phyloP scores from a whole-genome alignment of 1,140 invertebrate species.

The Agraylea sexmaculata region DNA sequence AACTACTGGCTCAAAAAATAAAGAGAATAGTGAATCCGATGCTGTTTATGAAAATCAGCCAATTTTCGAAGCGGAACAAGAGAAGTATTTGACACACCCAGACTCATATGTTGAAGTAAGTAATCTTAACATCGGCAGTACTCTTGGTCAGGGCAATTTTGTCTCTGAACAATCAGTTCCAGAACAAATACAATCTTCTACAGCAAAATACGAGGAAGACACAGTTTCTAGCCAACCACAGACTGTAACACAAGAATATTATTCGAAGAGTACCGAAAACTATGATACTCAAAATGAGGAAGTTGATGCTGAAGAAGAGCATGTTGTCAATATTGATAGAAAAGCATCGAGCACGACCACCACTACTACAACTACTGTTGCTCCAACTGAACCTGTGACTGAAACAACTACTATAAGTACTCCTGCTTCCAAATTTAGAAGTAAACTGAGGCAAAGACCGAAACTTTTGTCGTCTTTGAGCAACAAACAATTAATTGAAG shows the following conservation, averaged over 20 bases:
- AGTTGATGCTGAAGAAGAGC: not conserved
- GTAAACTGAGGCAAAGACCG: conserved; percentile 17
- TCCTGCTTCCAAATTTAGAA: conserved; percentile 19
- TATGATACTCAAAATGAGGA: not conserved
- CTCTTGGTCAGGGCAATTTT: conserved; percentile 4
- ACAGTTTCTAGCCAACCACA: conserved; percentile 8
- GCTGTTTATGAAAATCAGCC: conserved; percentile 16
- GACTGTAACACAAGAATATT: conserved; percentile 3
- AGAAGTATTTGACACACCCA: conserved; percentile 16
- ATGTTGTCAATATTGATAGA: conserved; percentile 6
- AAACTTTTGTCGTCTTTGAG: conserved; percentile 14
- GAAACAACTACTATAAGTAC: conserved; percentile 14
- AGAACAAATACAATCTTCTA: conserved; percentile 5
- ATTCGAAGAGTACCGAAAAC: not conserved
- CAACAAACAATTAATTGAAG: conserved; percentile 1
- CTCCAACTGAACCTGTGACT: no score
- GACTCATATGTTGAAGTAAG: conserved; percentile 17
- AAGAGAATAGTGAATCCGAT: conserved; percentile 6
- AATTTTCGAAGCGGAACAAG: conserved; percentile 18
- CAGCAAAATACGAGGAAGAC: conserved; percentile 11
- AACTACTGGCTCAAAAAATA: conserved; percentile 17
- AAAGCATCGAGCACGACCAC: conserved; percentile 3
- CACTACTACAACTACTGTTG: not conserved
- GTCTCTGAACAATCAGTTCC: conserved; percentile 9
- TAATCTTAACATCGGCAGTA: conserved; percentile 7